These are phyloP conservation scores for Pangasius djambal DNA, from an alignment of 2,797 vertebrate species.

Conservation along the genomic window DNA sequence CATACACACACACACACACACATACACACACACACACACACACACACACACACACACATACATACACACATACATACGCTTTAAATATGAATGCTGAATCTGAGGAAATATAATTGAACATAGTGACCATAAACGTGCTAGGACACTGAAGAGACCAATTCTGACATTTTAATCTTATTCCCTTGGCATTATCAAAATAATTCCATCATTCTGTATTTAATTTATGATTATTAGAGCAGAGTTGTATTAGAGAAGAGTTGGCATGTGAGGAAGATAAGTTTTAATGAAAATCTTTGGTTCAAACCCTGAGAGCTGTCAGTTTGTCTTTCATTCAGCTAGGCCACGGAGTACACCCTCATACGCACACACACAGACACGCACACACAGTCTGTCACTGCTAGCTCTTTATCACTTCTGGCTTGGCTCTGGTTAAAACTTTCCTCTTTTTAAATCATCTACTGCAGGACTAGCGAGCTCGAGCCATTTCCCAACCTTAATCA, in stretches of 20 bases:
- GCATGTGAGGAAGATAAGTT: constrained; percentile 18
- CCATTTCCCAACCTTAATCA: constrained; percentile 29
- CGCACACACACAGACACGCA: not conserved
- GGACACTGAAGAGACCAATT: not conserved
- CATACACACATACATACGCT: too few species aligned
- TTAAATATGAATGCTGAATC: not conserved
- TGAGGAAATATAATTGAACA: not conserved
- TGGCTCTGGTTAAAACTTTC: not conserved
- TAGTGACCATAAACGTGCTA: not conserved
- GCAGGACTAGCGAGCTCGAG: not conserved
- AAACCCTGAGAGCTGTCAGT: constrained; percentile 18
- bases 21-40: too few species aligned
- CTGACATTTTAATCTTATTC: constrained; percentile 31
- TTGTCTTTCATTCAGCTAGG: constrained; percentile 3
- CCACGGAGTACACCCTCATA: not conserved
- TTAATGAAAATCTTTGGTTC: constrained; percentile 17
- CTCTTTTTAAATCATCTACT: constrained; percentile 6
- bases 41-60: too few species aligned
- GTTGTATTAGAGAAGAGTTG: constrained; percentile 1
- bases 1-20: too few species aligned
- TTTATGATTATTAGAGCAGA: constrained; percentile 1
- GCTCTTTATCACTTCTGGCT: constrained; percentile 9
- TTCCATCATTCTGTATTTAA: constrained; percentile 22
- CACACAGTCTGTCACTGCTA: not conserved
- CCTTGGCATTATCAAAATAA: constrained; percentile 27